These are phyloP conservation scores for Palythoa grandis DNA, from an alignment of 92 coral and sea anemone genomes.

Conservation along the genomic window DNA sequence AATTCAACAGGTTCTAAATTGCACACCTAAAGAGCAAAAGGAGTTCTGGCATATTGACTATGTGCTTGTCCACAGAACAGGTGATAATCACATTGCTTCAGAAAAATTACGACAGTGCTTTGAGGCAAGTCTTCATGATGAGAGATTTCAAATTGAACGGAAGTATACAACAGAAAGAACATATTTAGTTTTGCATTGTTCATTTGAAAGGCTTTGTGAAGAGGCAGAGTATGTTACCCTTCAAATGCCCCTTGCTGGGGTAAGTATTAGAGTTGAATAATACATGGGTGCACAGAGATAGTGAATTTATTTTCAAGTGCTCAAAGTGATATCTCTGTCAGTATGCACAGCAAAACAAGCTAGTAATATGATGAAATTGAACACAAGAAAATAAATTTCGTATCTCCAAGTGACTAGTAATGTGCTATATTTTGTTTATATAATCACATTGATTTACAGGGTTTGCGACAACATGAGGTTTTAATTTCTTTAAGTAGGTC, in stretches of 20 bases:
- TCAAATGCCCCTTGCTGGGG: slow-evolving; percentile 98
- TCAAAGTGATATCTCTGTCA: no score
- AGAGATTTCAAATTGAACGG: slow-evolving; percentile 78
- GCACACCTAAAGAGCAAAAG: slow-evolving; percentile 44
- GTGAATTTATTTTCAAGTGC: no score
- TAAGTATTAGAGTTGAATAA: slow-evolving; percentile 5
- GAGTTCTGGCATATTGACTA: slow-evolving; percentile 79
- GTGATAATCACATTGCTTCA: slow-evolving; percentile 59
- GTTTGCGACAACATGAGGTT: no score
- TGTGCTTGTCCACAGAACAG: slow-evolving; percentile 80
- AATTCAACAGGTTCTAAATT: slow-evolving; percentile 72
- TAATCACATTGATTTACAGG: no score
- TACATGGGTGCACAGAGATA: no score
- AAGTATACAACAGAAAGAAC: slow-evolving; percentile 79
- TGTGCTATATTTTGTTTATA: no score
- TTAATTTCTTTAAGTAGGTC: no score
- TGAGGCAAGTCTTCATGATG: slow-evolving; percentile 69
- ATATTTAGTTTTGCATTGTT: slow-evolving; percentile 85
- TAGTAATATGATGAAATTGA: no score
- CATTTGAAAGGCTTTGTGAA: slow-evolving; percentile 90
- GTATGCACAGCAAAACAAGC: no score
- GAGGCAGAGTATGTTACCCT: slow-evolving; percentile 92
- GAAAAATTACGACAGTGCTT: slow-evolving; percentile 78
- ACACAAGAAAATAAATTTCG: no score
- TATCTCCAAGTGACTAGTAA: no score